Evolutionary conservation across 2,113 vertebrate genomes (phyloP).

Genomic region (Grantiella picta): DNA sequence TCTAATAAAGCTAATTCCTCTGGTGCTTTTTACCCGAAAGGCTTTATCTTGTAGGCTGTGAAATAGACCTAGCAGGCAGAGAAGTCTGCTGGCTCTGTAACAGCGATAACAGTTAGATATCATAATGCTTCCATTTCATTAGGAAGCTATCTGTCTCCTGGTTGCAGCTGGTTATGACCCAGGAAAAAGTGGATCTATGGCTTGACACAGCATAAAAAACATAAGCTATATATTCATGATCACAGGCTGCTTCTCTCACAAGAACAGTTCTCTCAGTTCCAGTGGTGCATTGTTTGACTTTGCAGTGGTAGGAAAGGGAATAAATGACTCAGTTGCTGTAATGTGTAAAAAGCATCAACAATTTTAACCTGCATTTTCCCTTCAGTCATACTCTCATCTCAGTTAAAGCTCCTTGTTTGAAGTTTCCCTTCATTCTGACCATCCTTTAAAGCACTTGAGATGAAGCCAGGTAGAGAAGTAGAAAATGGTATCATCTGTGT

Average conservation of each 20-base stretch:
- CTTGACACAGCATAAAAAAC: background rate
- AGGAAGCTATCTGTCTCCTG: background rate
- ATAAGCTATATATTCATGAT: background rate
- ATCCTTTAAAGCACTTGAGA: background rate
- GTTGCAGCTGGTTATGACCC: background rate
- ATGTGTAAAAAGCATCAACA: background rate
- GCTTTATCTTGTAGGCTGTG: background rate
- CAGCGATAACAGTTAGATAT: background rate
- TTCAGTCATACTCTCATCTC: background rate
- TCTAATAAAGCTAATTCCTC: background rate
- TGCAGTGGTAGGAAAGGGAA: background rate
- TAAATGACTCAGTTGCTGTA: background rate
- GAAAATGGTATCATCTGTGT: background rate
- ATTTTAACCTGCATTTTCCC: background rate
- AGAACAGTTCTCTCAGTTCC: background rate
- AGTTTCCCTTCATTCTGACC: background rate
- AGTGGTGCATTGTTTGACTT: background rate
- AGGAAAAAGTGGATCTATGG: background rate
- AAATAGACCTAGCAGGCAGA: background rate
- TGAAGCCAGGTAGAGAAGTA: background rate
- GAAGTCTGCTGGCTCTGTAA: background rate
- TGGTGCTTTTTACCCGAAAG: background rate
- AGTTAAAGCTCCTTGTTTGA: background rate
- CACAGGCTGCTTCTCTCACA: background rate
- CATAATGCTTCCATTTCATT: conserved; percentile 4